Percentiles rank a stretch among this genome's conserved stretches.
Conservation (phyloP, 2,888 invertebrate genomes). For the Litoditis marina region DNA sequence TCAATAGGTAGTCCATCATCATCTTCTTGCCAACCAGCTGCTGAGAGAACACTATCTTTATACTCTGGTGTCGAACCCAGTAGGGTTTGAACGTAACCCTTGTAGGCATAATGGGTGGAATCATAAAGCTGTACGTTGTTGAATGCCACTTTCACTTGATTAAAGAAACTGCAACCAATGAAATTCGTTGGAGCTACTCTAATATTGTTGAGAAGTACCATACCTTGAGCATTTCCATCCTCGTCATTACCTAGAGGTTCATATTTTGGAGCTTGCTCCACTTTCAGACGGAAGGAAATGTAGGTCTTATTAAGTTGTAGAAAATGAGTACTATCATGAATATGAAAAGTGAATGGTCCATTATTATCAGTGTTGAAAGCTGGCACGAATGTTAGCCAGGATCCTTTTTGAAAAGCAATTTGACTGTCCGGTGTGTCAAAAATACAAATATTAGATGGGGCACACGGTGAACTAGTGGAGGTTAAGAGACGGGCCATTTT, state of each 20-base stretch:
- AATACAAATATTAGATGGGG: background rate
- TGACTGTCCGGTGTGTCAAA: background rate
- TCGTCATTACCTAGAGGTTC: no score
- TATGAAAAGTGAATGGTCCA: background rate
- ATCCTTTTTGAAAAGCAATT: background rate
- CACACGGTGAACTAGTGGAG: background rate
- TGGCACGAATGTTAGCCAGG: background rate
- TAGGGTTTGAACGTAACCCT: slow-evolving; percentile 6
- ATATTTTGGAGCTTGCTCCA: no score
- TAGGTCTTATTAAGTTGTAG: background rate
- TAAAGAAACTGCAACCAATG: background rate
- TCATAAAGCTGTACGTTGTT: slow-evolving; percentile 4
- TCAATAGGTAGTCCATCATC: background rate
- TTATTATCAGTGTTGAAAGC: background rate
- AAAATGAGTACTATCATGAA: background rate
- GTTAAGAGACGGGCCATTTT: background rate
- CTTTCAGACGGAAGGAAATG: background rate
- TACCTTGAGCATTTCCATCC: no score
- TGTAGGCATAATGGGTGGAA: slow-evolving; percentile 10
- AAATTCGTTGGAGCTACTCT: no score
- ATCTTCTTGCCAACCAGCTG: slow-evolving; percentile 2
- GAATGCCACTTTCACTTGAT: background rate
- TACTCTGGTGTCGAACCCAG: slow-evolving; percentile 3
- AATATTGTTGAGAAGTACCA: no score
- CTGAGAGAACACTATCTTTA: background rate